These are phyloP conservation scores for Epinotia brunnichana DNA, from an alignment of 2,888 invertebrate genomes.

Conservation along the genomic window DNA sequence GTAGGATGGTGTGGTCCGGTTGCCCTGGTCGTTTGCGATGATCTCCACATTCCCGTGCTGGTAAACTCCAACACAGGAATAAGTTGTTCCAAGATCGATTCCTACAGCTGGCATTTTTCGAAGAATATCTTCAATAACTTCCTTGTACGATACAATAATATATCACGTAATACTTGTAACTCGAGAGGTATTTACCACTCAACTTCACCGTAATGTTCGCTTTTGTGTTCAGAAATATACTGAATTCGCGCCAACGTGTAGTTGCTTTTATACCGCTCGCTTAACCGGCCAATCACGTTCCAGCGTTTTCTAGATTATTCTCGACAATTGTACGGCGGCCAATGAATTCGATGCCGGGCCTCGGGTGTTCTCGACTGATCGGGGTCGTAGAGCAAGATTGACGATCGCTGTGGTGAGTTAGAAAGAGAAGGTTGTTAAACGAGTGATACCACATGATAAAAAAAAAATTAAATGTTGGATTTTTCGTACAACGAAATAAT, in stretches of 20 bases:
- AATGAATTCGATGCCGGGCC: slow-evolving; percentile 13
- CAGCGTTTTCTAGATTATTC: slow-evolving; percentile 44
- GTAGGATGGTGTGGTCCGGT: slow-evolving; percentile 90
- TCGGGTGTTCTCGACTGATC: slow-evolving; percentile 30
- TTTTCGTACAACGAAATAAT: background rate
- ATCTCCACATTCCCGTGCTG: slow-evolving; percentile 88
- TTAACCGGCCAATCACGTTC: slow-evolving; percentile 44
- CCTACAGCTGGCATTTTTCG: slow-evolving; percentile 70
- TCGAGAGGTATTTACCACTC: slow-evolving; percentile 32
- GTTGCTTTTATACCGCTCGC: slow-evolving; percentile 45
- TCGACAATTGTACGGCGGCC: slow-evolving; percentile 35
- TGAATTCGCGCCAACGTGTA: slow-evolving; percentile 41
- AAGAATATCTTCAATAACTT: slow-evolving; percentile 40
- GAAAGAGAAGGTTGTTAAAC: background rate
- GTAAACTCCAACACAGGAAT: slow-evolving; percentile 90
- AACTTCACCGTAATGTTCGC: slow-evolving; percentile 31
- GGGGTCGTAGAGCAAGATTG: slow-evolving; percentile 8
- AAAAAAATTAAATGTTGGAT: background rate
- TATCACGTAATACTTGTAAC: slow-evolving; percentile 34
- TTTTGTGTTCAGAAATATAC: slow-evolving; percentile 45
- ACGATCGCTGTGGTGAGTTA: background rate
- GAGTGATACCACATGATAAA: slow-evolving; percentile 29
- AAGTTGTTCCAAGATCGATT: slow-evolving; percentile 78
- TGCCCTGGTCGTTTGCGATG: slow-evolving; percentile 91
- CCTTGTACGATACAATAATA: slow-evolving; percentile 27